Conservation (phyloP, 2,888 invertebrate genomes). For the Anthoptus insignis region DNA sequence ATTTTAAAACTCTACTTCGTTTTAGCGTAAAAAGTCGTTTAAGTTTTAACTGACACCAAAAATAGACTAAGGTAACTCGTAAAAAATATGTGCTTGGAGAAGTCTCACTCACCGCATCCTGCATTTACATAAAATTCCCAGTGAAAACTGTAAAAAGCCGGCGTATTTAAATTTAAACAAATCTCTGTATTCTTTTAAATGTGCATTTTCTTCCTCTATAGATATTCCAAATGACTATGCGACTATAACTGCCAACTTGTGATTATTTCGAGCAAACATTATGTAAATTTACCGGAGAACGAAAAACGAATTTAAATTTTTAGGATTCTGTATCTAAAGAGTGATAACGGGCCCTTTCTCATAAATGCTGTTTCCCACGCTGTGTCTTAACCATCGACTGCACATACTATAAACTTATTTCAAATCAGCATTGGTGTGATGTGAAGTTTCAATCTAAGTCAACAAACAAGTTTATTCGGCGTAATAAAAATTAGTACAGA, state of each 20-base stretch:
- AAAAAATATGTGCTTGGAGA: constrained; percentile 21
- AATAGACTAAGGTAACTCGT: constrained; percentile 1
- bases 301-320: constrained; percentile 28
- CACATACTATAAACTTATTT: no score
- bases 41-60: constrained; percentile 1
- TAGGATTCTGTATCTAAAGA: no score
- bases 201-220: constrained; percentile 30
- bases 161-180: constrained; percentile 36
- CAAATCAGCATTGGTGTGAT: no score
- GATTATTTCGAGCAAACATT: constrained; percentile 22
- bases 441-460: no score
- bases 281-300: constrained; percentile 21
- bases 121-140: constrained; percentile 31
- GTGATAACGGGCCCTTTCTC: no score
- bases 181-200: constrained; percentile 33
- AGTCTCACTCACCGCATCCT: constrained; percentile 21
- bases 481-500: no score
- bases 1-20: no score
- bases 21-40: neutral
- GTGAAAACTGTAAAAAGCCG: constrained; percentile 30
- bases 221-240: neutral
- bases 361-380: no score
- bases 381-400: no score
- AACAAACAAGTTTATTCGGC: no score
- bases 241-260: constrained; percentile 17